A percentile compares a stretch with the other conserved stretches of the same genome.
phyloP scores from a whole-genome alignment of 2,113 vertebrate species.

The Rallus limicola region DNA sequence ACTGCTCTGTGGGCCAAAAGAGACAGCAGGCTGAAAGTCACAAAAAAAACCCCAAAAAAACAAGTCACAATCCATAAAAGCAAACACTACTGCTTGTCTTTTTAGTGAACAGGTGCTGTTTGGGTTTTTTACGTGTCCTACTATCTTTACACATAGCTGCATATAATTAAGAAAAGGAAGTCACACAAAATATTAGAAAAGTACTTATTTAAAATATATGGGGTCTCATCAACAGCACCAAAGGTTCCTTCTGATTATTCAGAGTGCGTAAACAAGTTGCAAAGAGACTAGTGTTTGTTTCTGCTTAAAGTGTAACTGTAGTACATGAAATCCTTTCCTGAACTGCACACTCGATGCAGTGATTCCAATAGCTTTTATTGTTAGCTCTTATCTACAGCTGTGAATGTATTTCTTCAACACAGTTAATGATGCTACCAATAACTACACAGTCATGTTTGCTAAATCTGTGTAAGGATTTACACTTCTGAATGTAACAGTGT shows the following conservation, averaged over 20 bases:
- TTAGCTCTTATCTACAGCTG: not conserved
- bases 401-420: not conserved
- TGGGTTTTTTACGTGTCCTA: not conserved
- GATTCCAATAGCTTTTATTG: not conserved
- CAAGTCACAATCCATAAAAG: not conserved
- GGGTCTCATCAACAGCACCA: not conserved
- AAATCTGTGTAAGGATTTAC: not conserved
- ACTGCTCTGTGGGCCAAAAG: not conserved
- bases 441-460: not conserved
- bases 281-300: not conserved
- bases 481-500: not conserved
- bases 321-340: not conserved
- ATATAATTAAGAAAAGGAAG: not conserved
- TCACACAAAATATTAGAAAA: not conserved
- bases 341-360: not conserved
- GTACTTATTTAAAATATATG: not conserved
- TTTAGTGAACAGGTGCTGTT: not conserved
- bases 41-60: not conserved
- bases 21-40: not conserved
- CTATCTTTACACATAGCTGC: not conserved
- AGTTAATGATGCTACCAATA: not conserved
- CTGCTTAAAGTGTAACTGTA: not conserved
- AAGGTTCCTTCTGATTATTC: not conserved
- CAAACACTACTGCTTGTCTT: not conserved
- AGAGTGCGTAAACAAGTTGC: not conserved